A percentile compares a stretch with the other conserved stretches of the same genome.
phyloP scores from a whole-genome alignment of 2,113 vertebrate genomes.

The Lota lota region DNA sequence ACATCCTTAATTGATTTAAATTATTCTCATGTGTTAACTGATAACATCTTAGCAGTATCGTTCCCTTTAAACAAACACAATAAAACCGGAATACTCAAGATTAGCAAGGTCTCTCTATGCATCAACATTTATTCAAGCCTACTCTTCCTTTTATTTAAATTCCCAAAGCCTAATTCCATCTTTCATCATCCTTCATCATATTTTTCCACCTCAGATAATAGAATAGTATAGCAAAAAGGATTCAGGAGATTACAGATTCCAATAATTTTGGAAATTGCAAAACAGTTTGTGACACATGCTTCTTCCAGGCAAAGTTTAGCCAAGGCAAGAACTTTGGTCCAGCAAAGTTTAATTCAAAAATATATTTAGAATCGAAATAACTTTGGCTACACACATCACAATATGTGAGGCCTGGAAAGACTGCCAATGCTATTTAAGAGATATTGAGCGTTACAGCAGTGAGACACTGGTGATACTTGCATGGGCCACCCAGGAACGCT shows the following conservation, averaged over 20 bases:
- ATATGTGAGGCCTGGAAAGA: slow-evolving; percentile 15
- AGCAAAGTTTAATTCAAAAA: slow-evolving; percentile 16
- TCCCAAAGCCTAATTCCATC: neutral
- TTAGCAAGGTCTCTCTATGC: neutral
- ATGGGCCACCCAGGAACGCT: slow-evolving; percentile 67
- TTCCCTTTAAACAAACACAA: slow-evolving; percentile 1
- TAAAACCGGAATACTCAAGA: neutral
- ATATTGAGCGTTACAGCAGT: slow-evolving; percentile 21
- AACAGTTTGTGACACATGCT: neutral
- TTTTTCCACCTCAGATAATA: neutral
- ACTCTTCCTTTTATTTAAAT: neutral
- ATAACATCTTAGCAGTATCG: neutral
- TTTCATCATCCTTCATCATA: neutral
- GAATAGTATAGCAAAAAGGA: neutral
- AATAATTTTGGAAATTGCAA: neutral
- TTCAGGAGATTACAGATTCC: neutral
- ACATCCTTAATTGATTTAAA: neutral
- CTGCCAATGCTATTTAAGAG: slow-evolving; percentile 46
- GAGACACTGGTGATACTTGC: slow-evolving; percentile 37
- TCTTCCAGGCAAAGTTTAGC: neutral
- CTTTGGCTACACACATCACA: slow-evolving; percentile 26
- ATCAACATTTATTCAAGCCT: too few species aligned
- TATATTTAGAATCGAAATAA: slow-evolving; percentile 38
- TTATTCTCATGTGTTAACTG: slow-evolving; percentile 6
- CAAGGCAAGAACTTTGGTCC: neutral